Base-by-base conservation (phyloP, 2,797 vertebrate species). In the Urosaurus nigricauda region DNA sequence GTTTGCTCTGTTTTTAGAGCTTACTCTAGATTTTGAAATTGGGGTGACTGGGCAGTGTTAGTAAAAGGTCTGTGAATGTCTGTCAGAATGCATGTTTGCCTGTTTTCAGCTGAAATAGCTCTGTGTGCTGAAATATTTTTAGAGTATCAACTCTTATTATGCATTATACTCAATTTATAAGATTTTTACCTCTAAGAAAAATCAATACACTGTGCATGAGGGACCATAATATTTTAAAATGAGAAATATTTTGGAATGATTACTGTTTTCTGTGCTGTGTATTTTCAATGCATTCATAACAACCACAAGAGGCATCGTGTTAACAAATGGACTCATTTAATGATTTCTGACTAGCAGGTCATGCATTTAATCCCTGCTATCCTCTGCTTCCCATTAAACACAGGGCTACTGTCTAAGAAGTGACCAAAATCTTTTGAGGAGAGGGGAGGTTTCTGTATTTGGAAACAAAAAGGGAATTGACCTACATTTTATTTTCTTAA, bases 251-350 rank as follows among this genome's bases (percentile, higher is more conserved):
- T 83, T 47, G 12, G 26, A 17, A 17, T 89, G 89, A 75, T 79
- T 91, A 73, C 37, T 51, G 21, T 60, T 56, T 75, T n/a, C 77
- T 1, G 6, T 86, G 85, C 21, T 86, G 32, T 35, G 24, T 85
- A 70, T 71, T 43, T 85, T 77, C 53, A n/a, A 14, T 75, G 37
- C 37, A 63, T 75, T 85, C n/a, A 75, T 43, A 60, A 53, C 75
- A 86, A 40, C 58, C 6, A 12, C 0, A 0, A 7, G 86, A 53
- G 60, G 4, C 47, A 0, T 2, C 0, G 3, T 0, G 0, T 35
- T 29, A 86, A 3, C 35, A 82, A 68, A 77, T 71, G 84, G 51
- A 1, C 4, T 1, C 0, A 7, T 43, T 47, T 77, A 5, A 90
- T 75, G 79, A 47, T 71, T 58, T 85, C 53, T 85, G 71, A 78